These are phyloP conservation scores for Euproctis similis DNA, from an alignment of 2,888 invertebrate species.

Conservation along the genomic window DNA sequence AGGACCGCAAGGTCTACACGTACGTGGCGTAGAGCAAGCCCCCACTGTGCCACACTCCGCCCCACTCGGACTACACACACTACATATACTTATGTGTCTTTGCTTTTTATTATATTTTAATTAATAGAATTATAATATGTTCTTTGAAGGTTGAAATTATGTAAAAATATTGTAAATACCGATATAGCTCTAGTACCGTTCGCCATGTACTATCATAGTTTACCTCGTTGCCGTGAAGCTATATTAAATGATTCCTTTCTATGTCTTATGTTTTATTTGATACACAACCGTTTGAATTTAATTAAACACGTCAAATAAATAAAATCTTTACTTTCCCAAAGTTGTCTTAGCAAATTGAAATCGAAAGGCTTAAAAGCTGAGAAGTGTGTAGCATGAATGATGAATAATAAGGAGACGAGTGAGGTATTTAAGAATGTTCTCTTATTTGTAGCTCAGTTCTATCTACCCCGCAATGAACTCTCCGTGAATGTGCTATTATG, in stretches of 20 bases:
- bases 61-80: constrained; percentile 17
- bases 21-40: constrained; percentile 95
- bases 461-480: too few species aligned
- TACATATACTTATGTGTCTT: constrained; percentile 26
- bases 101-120: constrained; percentile 27
- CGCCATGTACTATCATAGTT: constrained; percentile 58
- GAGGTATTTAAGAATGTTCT: too few species aligned
- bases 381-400: too few species aligned
- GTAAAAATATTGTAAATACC: constrained; percentile 64
- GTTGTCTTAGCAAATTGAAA: too few species aligned
- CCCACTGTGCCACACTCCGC: constrained; percentile 26
- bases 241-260: constrained; percentile 64
- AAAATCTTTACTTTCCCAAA: too few species aligned
- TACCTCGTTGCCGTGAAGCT: constrained; percentile 58
- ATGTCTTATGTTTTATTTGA: constrained; percentile 45
- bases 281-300: too few species aligned
- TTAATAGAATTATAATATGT: constrained; percentile 24
- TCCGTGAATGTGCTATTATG: too few species aligned
- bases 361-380: too few species aligned
- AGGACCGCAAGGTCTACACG: constrained; percentile 97
- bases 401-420: too few species aligned
- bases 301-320: too few species aligned
- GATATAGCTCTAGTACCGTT: constrained; percentile 53
- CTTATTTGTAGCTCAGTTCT: too few species aligned
- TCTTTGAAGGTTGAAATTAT: constrained; percentile 29